Conservation (phyloP, 53 echinoderm and acorn worm species). For the Holothuria scabra region DNA sequence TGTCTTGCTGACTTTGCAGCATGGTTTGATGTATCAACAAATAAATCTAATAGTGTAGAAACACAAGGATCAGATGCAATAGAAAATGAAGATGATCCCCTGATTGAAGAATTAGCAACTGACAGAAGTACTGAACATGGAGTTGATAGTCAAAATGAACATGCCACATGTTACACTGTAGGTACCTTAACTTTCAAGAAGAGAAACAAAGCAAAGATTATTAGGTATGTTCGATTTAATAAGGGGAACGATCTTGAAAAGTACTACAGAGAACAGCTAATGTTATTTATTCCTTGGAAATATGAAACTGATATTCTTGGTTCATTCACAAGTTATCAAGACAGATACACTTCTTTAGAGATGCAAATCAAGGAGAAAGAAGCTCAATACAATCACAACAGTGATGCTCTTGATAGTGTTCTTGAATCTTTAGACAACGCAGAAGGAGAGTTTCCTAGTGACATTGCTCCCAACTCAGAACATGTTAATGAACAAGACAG, state of each 20-base stretch:
- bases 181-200: not conserved
- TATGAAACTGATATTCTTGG: constrained; percentile 13
- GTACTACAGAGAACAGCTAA: constrained; percentile 24
- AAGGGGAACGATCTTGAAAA: constrained; percentile 5
- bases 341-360: not conserved
- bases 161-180: constrained; percentile 19
- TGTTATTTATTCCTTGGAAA: constrained; percentile 40
- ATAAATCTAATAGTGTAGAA: constrained; percentile 18
- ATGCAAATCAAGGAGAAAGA: constrained; percentile 1
- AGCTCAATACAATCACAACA: constrained; percentile 33
- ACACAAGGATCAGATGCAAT: constrained; percentile 17
- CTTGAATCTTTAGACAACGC: constrained; percentile 11
- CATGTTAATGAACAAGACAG: not conserved
- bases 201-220: constrained; percentile 44
- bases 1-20: constrained; percentile 56
- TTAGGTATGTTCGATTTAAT: constrained; percentile 53
- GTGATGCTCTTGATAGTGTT: constrained; percentile 7
- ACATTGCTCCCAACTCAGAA: constrained; percentile 9
- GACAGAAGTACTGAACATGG: too few relatives aligned
- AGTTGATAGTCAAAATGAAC: too few relatives aligned
- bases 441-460: not conserved
- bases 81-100: constrained; percentile 22
- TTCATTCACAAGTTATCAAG: constrained; percentile 21
- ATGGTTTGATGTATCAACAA: constrained; percentile 20
- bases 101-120: not conserved